phyloP scores from a whole-genome alignment of 2,888 invertebrate genomes.

The Actias luna region DNA sequence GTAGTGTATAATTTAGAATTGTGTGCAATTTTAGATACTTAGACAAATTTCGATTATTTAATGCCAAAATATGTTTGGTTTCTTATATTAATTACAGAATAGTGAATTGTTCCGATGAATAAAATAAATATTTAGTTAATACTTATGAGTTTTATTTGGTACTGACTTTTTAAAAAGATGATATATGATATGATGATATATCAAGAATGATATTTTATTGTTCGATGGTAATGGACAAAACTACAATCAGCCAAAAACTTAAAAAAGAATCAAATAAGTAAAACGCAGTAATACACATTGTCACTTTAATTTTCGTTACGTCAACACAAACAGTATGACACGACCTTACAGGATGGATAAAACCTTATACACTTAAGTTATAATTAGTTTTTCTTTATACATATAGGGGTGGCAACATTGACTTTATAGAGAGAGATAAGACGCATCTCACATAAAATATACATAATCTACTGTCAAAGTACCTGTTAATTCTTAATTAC shows the following conservation, averaged over 20 bases:
- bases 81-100: conserved; percentile 71
- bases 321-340: conserved; percentile 76
- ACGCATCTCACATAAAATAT: background rate
- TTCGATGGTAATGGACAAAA: too few relatives aligned
- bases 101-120: conserved; percentile 76
- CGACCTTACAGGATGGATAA: conserved; percentile 65
- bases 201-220: too few relatives aligned
- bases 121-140: conserved; percentile 56
- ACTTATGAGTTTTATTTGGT: conserved; percentile 24
- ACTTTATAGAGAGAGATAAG: conserved; percentile 1
- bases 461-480: too few relatives aligned
- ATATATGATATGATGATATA: too few relatives aligned
- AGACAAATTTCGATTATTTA: conserved; percentile 60
- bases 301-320: conserved; percentile 65
- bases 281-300: conserved; percentile 39
- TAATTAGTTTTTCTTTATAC: background rate
- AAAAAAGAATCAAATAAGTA: conserved; percentile 25
- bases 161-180: too few relatives aligned
- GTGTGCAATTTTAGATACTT: conserved; percentile 76
- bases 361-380: conserved; percentile 40
- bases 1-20: conserved; percentile 50
- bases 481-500: too few relatives aligned
- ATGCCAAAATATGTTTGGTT: conserved; percentile 74
- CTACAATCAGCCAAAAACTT: background rate
- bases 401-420: background rate